Evolutionary conservation across 2,888 invertebrate genomes (phyloP), one percentile per base, ranked within the genome.

Genomic region (Xylocampa areola): DNA sequence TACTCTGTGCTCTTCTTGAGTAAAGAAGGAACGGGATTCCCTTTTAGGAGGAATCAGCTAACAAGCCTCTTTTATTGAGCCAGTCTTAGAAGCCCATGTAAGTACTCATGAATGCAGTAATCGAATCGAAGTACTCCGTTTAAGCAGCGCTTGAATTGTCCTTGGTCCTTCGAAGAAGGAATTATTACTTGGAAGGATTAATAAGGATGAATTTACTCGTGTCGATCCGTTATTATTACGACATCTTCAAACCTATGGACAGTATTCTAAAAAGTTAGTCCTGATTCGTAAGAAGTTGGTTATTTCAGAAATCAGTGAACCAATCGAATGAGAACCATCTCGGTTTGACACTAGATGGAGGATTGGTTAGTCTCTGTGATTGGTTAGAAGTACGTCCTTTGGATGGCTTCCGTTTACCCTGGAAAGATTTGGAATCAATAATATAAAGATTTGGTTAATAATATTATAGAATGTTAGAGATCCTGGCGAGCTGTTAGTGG

Each of bases 381-480:
- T 83, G 82, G 65, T 75, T 71, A 66, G 72, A 60, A 35, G 65
- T 76, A 30, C 67, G 78, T 48, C 77, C 82, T 23, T 59, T 67
- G 11, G 60, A 6, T 50, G 79, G 43, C 61, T 69, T 87, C 81
- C 79, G 71, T 84, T 84, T 88, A 29, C 80, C 83, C 91, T 91
- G 91, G 16, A 91, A 89, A 85, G 60, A 73, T 60, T 64, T 17
- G 44, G 50, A 76, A 67, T 59, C 52, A 21, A 63, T 65, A 25
- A 65, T 57, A 50, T 40, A 45, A 39, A 58, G 10, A 51, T 48
- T 44, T 16, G 33, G n/a, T 63, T 48, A 40, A 14, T 47, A 40
- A 14, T 47, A 4, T 44, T 37, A 49, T 21, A 1, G 37, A 48
- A 29, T 32, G 49, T 54, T 55, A 67, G 14, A 37, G 4, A 40